phyloP scores from a whole-genome alignment of 2,888 invertebrate species.

The Xanthia icteritia region DNA sequence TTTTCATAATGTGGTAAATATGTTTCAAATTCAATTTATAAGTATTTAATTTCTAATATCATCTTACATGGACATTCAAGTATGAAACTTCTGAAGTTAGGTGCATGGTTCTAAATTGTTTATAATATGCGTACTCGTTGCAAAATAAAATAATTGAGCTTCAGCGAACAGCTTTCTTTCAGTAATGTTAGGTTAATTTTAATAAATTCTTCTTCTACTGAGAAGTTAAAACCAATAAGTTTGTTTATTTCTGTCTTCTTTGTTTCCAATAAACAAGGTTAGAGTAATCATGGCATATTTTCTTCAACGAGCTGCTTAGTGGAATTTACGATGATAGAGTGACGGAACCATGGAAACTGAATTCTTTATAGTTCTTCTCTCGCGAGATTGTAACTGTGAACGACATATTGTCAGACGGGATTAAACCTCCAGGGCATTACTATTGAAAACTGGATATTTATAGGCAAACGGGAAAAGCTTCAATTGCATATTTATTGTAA shows the following conservation, averaged over 20 bases:
- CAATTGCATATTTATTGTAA: neutral
- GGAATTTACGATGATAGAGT: neutral
- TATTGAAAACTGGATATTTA: neutral
- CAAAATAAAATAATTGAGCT: neutral
- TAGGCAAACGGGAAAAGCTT: neutral
- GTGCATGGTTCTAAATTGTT: neutral
- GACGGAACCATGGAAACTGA: neutral
- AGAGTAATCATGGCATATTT: neutral
- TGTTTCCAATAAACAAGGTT: neutral
- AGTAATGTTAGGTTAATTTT: neutral
- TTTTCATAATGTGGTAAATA: neutral
- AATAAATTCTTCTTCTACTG: no score
- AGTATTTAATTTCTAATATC: neutral
- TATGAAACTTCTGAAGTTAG: neutral
- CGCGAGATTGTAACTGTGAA: neutral
- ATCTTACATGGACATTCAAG: neutral
- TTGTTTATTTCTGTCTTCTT: neutral
- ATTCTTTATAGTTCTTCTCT: neutral
- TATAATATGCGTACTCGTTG: no score
- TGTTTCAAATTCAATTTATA: neutral
- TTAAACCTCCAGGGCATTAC: neutral
- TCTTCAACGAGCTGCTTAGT: neutral
- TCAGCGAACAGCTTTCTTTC: neutral
- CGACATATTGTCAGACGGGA: neutral
- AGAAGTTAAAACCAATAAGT: neutral